Conservation (phyloP, 2,888 invertebrate species). For the Cataglyphis rosenhaueri region DNA sequence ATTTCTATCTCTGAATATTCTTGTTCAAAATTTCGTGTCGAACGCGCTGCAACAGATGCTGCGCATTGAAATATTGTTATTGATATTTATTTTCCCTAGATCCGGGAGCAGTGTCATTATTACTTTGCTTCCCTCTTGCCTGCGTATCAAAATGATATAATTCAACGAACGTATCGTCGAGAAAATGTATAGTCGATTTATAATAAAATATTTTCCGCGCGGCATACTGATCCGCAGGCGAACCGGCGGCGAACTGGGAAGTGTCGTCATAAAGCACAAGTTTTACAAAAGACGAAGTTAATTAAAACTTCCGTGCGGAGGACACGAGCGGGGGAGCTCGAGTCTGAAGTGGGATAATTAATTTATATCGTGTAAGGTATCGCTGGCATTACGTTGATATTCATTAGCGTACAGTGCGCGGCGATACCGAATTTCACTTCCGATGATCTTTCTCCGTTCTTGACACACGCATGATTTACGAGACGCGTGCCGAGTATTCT, state of each 20-base stretch:
- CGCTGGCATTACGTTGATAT: slow-evolving; percentile 30
- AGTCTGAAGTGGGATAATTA: slow-evolving; percentile 34
- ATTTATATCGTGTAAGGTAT: slow-evolving; percentile 48
- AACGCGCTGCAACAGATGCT: slow-evolving; percentile 4
- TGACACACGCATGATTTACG: slow-evolving; percentile 36
- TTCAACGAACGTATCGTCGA: neutral
- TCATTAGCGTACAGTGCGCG: slow-evolving; percentile 27
- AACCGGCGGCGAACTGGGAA: neutral
- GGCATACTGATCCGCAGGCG: neutral
- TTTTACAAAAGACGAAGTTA: slow-evolving; percentile 41
- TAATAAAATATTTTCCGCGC: slow-evolving; percentile 7
- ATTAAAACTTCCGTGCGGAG: slow-evolving; percentile 44
- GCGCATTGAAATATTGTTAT: slow-evolving; percentile 33
- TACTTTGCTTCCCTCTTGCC: neutral
- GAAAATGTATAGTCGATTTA: neutral
- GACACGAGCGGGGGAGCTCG: neutral
- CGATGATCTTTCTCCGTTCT: neutral
- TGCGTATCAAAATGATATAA: neutral
- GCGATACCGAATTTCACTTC: neutral
- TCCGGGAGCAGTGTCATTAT: slow-evolving; percentile 3
- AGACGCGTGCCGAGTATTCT: slow-evolving; percentile 13
- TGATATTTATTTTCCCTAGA: slow-evolving; percentile 32
- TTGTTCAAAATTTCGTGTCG: slow-evolving; percentile 21
- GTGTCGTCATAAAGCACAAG: neutral
- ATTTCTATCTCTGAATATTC: neutral